A percentile compares a stretch with the other conserved stretches of the same genome.
These are phyloP conservation scores for Anguilla marmorata DNA, from an alignment of 2,797 vertebrate genomes.

Conservation along the genomic window DNA sequence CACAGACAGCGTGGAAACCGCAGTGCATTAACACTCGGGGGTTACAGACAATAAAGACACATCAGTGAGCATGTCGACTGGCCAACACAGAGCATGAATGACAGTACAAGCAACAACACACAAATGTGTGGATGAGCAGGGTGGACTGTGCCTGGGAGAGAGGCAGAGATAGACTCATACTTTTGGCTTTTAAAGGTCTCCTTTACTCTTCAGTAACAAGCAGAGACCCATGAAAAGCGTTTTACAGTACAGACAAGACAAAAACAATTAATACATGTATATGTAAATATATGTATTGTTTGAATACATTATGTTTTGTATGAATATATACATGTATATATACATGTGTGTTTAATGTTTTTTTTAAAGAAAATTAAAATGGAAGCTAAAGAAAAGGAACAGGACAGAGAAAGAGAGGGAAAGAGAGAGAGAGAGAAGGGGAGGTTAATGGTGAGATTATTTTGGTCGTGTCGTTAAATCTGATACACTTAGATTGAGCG, in stretches of 20 bases:
- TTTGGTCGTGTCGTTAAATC: constrained; percentile 66
- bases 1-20: constrained; percentile 15
- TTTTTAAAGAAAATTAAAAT: background rate
- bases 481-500: constrained; percentile 55
- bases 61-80: background rate
- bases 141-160: background rate
- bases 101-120: background rate
- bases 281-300: no score
- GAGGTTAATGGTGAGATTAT: constrained; percentile 51
- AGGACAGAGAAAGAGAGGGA: background rate
- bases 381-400: background rate
- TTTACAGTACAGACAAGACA: no score
- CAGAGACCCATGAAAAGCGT: no score
- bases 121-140: background rate
- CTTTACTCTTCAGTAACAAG: no score
- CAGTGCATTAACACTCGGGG: background rate
- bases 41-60: background rate
- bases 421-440: constrained; percentile 17
- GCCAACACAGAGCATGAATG: background rate
- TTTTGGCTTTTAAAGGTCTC: no score
- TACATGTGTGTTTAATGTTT: no score
- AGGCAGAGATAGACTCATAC: background rate
- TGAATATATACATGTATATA: no score
- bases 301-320: no score
- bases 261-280: no score